Base-by-base conservation (phyloP, 2,888 invertebrate species). In the Tachystola acroxantha region DNA sequence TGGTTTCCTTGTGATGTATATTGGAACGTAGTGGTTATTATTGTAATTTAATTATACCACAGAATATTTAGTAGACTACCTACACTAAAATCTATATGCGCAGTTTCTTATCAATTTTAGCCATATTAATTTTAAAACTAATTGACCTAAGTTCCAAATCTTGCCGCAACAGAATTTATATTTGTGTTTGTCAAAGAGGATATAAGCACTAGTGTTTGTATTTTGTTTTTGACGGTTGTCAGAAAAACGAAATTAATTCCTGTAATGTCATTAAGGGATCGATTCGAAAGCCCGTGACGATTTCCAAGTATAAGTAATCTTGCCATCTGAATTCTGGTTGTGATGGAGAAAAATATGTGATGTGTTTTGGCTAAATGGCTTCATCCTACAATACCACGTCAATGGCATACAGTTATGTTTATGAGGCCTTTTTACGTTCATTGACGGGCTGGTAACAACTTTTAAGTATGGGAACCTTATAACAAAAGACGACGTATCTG, bases 301-400 rank as follows among this genome's bases (percentile, higher is more conserved):
- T 82, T 84, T 82, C 85, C 82, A 80, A 81, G 86, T 84, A 85
- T 78, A 81, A 78, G 69, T 75, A 74, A 79, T 81, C 66, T 65
- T 57, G 66, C 51, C 75, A 71, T 75, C 73, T 66, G 77, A 74
- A 85, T 84, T 79, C 78, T 76, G 72, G 39, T 53, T 68, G 68
- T 76, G 78, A 75, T 72, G 60, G 47, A 57, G 48, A 57, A 62
- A 63, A 61, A 61, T 56, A 64, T 63, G 53, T 58, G 55, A 50
- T 46, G 60, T 61, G 60, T 79, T 79, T 84, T 77, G 74, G 69
- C 57, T 64, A 85, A 86, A 86, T 86, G 85, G 68, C 85, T 85
- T 85, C 80, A 86, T 86, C 74, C 65, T 50, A 53, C 70, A 62
- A 60, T 53, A 60, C 65, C 50, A 65, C 58, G 63, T 53, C 57